A percentile compares a stretch with the other conserved stretches of the same genome.
Conservation (phyloP, 2,888 invertebrate genomes). For the Idaea aversata region DNA sequence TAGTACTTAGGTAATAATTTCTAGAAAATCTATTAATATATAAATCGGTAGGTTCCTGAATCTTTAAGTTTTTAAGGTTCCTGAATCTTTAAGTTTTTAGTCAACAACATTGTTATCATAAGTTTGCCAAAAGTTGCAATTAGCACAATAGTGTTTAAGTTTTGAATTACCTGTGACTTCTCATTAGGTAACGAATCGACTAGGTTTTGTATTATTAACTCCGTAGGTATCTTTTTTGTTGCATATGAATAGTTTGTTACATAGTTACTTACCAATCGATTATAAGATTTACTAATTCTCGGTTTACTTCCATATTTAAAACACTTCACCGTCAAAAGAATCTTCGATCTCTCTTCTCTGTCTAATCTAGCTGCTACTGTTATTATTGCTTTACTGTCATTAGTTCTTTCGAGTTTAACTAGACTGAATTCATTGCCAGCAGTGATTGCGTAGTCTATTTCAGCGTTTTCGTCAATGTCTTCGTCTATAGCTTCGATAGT, state of each 20-base stretch:
- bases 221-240: too few species aligned
- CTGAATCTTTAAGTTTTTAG: too few species aligned
- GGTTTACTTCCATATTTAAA: conserved; percentile 79
- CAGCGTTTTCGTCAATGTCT: conserved; percentile 87
- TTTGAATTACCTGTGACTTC: not conserved
- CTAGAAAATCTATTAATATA: too few species aligned
- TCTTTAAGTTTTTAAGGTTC: too few species aligned
- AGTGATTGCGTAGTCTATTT: conserved; percentile 86
- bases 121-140: not conserved
- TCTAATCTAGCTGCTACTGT: conserved; percentile 83
- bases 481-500: conserved; percentile 85
- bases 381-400: conserved; percentile 83
- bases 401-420: conserved; percentile 82
- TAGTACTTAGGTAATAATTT: too few species aligned
- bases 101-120: not conserved
- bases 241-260: too few species aligned
- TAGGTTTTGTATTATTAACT: too few species aligned
- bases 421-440: conserved; percentile 86
- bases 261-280: conserved; percentile 73
- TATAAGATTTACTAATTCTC: conserved; percentile 78
- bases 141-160: not conserved
- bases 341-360: conserved; percentile 80
- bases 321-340: conserved; percentile 85
- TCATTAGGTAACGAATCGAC: not conserved
- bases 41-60: too few species aligned